A percentile compares a stretch with the other conserved stretches of the same genome.
Conservation (phyloP, 1,140 invertebrate genomes). For the Anoplolepis gracilipes region DNA sequence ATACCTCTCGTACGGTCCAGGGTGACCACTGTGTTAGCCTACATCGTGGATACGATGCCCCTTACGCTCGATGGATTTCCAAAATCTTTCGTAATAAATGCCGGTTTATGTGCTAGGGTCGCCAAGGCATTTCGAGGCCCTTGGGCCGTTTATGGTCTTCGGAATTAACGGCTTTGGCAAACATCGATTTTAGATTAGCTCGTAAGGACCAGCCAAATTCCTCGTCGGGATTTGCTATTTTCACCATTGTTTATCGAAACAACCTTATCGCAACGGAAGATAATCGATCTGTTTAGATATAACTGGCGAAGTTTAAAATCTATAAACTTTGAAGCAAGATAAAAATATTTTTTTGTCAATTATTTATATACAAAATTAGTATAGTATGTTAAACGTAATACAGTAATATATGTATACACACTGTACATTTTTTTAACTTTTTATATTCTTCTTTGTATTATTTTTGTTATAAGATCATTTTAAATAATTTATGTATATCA, state of each 20-base stretch:
- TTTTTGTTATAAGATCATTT: neutral
- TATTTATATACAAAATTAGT: neutral
- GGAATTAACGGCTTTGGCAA: constrained; percentile 67
- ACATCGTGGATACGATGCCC: constrained; percentile 43
- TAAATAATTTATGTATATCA: neutral
- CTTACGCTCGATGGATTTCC: constrained; percentile 80
- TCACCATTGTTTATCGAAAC: neutral
- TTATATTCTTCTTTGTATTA: neutral
- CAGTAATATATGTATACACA: neutral
- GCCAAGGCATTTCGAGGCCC: constrained; percentile 37
- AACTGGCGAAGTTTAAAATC: neutral
- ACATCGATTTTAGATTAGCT: constrained; percentile 72
- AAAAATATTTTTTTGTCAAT: neutral
- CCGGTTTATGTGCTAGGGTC: constrained; percentile 73
- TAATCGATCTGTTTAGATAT: neutral
- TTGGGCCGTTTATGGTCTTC: constrained; percentile 62
- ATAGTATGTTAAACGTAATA: neutral
- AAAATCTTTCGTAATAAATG: constrained; percentile 81
- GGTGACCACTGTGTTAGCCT: constrained; percentile 72
- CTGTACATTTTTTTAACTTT: too few species aligned
- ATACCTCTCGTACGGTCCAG: constrained; percentile 76
- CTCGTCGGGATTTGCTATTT: constrained; percentile 8
- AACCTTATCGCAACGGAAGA: neutral
- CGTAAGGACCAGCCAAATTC: constrained; percentile 37
- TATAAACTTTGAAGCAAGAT: neutral